Base-by-base conservation (phyloP, 2,888 invertebrate genomes). In the Heliconius ethilla region DNA sequence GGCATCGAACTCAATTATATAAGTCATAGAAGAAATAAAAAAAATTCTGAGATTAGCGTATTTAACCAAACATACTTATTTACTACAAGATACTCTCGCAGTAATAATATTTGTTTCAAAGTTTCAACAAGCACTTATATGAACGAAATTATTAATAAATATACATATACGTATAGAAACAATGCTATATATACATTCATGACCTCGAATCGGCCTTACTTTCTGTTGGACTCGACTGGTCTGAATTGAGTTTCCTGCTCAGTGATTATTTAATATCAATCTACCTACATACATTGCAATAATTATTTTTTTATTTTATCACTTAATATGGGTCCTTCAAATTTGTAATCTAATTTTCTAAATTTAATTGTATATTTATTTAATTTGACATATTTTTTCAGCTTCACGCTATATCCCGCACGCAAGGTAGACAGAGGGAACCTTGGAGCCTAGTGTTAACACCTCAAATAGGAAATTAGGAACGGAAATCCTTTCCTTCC, bases 161-260 rank as follows among this genome's bases (percentile, higher is more conserved):
- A 73, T 13, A 73, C 13, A 15, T 9, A 18, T 37, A 59, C 22
- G 66, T 67, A 70, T 22, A 62, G 33, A 66, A 51, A 74, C 59
- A 79, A 65, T 75, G 70, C n/a, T 72, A 10, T 67, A 63, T 75
- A 70, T 70, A 78, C 77, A 75, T 77, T 80, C 79, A 76, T 83
- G 87, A 82, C 87, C 86, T 87, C 86, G 87, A 79, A 70, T 59
- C 83, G 87, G 83, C 87, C 87, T 87, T 87, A 87, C 87, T 87
- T 87, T 87, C 87, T 83, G 85, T 82, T 81, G 79, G 78, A 83
- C 18, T 18, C 45, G 45, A 51, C 85, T 83, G 83, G 83, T 84
- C 80, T 80, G 80, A 78, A 75, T 77, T 75, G 55, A 79, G 84
- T 85, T 87, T 87, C 87, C 87, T 86, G 84, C 79, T 82, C 80